phyloP scores from a whole-genome alignment of 2,888 invertebrate species.

The Mimachlamys varia region DNA sequence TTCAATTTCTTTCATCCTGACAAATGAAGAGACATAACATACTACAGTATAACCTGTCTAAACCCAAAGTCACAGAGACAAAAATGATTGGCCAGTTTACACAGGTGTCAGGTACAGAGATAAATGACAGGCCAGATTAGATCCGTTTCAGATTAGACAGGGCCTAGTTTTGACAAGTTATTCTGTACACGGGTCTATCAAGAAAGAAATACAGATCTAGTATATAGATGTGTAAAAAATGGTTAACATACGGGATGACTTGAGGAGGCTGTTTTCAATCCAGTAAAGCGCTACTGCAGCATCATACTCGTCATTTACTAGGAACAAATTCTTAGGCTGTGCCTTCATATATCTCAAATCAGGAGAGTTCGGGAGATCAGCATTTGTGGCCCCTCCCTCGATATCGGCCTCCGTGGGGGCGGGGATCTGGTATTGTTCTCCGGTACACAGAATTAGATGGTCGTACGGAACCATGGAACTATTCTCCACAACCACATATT shows the following conservation, averaged over 20 bases:
- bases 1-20: too few species aligned
- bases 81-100: too few species aligned
- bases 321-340: slow-evolving; percentile 77
- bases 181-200: too few species aligned
- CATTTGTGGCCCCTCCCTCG: slow-evolving; percentile 61
- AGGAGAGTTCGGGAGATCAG: slow-evolving; percentile 66
- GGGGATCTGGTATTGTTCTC: slow-evolving; percentile 78
- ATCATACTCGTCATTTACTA: slow-evolving; percentile 79
- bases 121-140: too few species aligned
- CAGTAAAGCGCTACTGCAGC: slow-evolving; percentile 77
- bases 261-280: slow-evolving; percentile 74
- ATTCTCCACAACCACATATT: slow-evolving; percentile 77
- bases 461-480: slow-evolving; percentile 79
- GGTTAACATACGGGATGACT: slow-evolving; percentile 64
- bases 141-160: too few species aligned
- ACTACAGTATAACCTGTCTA: too few species aligned
- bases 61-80: too few species aligned
- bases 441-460: slow-evolving; percentile 79
- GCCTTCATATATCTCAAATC: slow-evolving; percentile 66
- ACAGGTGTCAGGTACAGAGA: too few species aligned
- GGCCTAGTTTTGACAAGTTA: too few species aligned
- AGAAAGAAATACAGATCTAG: too few species aligned
- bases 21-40: too few species aligned
- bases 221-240: background rate
- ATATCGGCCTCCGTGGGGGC: slow-evolving; percentile 75